A percentile compares a stretch with the other conserved stretches of the same genome.
These are phyloP conservation scores for Listronotus oregonensis DNA, from an alignment of 1,140 invertebrate species.

Conservation along the genomic window DNA sequence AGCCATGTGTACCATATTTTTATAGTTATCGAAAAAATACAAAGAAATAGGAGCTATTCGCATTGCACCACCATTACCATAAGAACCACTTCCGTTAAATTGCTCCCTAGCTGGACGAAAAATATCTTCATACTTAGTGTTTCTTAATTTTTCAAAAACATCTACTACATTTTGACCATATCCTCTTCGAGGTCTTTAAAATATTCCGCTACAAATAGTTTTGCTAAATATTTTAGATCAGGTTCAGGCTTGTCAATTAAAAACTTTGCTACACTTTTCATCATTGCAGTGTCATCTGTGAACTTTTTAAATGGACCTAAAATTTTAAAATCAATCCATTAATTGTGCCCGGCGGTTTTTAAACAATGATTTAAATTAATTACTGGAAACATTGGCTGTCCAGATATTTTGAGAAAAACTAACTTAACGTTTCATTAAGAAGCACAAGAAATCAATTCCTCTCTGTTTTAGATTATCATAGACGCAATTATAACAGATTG, in stretches of 20 bases:
- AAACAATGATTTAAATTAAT: no score
- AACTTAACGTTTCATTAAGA: no score
- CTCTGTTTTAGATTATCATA: no score
- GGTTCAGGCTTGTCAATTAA: constrained; percentile 66
- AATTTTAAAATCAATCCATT: constrained; percentile 14
- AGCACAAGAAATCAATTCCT: no score
- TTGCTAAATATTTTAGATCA: constrained; percentile 64
- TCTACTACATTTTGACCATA: constrained; percentile 68
- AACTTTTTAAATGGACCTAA: constrained; percentile 66
- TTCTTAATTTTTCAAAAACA: constrained; percentile 68
- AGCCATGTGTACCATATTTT: constrained; percentile 60
- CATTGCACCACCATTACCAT: constrained; percentile 82
- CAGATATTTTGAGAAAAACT: no score
- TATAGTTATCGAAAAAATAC: constrained; percentile 62
- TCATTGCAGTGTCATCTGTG: constrained; percentile 83
- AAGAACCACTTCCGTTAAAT: constrained; percentile 74
- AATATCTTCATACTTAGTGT: constrained; percentile 65
- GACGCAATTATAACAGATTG: no score
- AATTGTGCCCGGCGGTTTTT: no score
- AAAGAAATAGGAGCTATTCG: constrained; percentile 73
- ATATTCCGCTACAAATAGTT: constrained; percentile 70
- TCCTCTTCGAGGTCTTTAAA: constrained; percentile 67
- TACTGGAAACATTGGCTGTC: no score
- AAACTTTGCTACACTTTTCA: constrained; percentile 66
- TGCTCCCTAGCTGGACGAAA: constrained; percentile 69